These are phyloP conservation scores for Philopedon plagiatum DNA, from an alignment of 2,888 invertebrate genomes.

Conservation along the genomic window DNA sequence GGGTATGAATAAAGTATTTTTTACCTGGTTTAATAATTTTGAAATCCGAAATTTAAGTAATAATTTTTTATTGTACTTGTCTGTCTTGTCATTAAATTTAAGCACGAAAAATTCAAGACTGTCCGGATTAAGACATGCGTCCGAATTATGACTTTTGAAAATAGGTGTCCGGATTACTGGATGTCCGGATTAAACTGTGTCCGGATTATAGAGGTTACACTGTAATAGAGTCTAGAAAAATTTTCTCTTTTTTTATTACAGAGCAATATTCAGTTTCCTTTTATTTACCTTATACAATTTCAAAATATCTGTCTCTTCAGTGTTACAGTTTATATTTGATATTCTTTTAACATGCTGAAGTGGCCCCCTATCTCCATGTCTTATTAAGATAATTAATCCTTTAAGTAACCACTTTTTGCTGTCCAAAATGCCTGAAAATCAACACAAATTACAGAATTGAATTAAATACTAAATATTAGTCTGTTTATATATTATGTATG, in stretches of 20 bases:
- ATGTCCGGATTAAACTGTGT: too few species aligned
- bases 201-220: too few species aligned
- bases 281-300: conserved; percentile 64
- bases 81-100: too few species aligned
- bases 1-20: too few species aligned
- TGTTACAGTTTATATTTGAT: conserved; percentile 83
- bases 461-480: neutral
- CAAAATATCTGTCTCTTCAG: conserved; percentile 62
- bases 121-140: too few species aligned
- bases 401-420: conserved; percentile 75
- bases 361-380: conserved; percentile 93
- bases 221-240: neutral
- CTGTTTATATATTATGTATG: neutral
- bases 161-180: too few species aligned
- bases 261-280: neutral
- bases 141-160: too few species aligned
- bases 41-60: too few species aligned
- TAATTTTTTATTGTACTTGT: too few species aligned
- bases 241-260: neutral
- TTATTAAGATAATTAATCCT: conserved; percentile 82
- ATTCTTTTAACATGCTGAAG: conserved; percentile 86
- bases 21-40: too few species aligned
- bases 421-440: conserved; percentile 67
- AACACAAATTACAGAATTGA: too few species aligned
- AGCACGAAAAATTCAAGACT: too few species aligned